phyloP scores from a whole-genome alignment of 30 jellyfish, hydroid and myxozoan genomes.

The Calvadosia cruxmelitensis region DNA sequence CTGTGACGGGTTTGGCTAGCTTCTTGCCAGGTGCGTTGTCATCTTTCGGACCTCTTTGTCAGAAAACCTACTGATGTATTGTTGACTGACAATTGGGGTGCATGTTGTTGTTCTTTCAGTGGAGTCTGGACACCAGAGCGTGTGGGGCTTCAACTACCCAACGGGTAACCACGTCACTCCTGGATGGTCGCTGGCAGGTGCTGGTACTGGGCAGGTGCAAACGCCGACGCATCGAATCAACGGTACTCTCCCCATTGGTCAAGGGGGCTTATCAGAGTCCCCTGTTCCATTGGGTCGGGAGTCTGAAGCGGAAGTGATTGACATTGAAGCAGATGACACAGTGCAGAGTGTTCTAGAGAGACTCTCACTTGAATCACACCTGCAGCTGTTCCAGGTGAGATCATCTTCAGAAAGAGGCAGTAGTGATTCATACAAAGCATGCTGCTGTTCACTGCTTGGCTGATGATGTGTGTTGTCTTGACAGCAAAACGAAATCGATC shows the following conservation, averaged over 20 bases:
- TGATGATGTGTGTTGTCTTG: no score
- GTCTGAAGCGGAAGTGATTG: slow-evolving; percentile 39
- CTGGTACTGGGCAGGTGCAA: not conserved
- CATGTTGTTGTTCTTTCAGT: not conserved
- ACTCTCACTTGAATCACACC: slow-evolving; percentile 54
- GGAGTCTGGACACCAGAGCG: slow-evolving; percentile 53
- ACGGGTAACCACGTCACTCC: not conserved
- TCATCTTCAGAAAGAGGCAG: no score
- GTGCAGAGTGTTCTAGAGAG: slow-evolving; percentile 69
- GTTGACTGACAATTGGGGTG: not conserved
- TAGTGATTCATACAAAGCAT: no score
- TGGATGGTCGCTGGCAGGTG: not conserved
- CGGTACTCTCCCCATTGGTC: slow-evolving; percentile 7
- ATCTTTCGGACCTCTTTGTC: not conserved
- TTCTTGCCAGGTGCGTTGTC: slow-evolving; percentile 46
- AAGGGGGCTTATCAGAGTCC: slow-evolving; percentile 12
- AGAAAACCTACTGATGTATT: not conserved
- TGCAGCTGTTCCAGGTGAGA: slow-evolving; percentile 69
- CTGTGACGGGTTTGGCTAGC: slow-evolving; percentile 41
- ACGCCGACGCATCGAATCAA: not conserved
- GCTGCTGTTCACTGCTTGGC: no score
- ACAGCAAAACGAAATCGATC: slow-evolving; percentile 85
- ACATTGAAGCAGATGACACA: slow-evolving; percentile 45
- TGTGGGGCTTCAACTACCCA: slow-evolving; percentile 85
- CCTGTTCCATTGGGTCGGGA: slow-evolving; percentile 6